These are phyloP conservation scores for Achlya flavicornis DNA, from an alignment of 2,888 invertebrate species.

Conservation along the genomic window DNA sequence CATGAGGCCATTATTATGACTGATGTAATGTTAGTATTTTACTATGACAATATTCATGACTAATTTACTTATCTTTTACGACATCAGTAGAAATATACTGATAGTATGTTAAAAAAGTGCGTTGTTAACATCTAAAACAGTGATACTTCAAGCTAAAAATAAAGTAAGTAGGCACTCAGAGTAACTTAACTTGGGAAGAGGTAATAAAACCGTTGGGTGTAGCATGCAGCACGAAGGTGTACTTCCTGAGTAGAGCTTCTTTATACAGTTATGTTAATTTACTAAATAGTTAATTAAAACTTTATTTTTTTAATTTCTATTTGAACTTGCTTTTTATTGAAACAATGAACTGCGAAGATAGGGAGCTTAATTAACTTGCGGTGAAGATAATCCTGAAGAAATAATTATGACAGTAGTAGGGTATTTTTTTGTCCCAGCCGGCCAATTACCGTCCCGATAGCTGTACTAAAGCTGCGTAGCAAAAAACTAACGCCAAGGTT, in stretches of 20 bases:
- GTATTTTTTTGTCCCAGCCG: no score
- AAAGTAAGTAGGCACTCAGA: conserved; percentile 4
- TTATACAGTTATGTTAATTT: conserved; percentile 7
- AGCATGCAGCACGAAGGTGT: conserved; percentile 6
- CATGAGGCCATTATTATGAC: no score
- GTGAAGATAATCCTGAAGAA: no score
- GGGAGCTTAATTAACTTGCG: no score
- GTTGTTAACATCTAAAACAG: neutral
- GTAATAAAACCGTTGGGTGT: conserved; percentile 9
- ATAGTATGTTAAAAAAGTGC: no score
- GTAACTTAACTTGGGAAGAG: conserved; percentile 7
- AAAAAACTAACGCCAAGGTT: no score
- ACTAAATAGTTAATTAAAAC: conserved; percentile 4
- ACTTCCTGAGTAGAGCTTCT: conserved; percentile 8
- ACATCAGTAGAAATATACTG: neutral
- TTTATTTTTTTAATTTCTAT: neutral
- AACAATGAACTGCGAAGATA: no score
- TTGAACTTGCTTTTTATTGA: neutral
- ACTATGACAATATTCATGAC: no score
- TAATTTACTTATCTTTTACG: neutral
- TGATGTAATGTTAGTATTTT: no score
- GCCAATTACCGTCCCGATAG: no score
- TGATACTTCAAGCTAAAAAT: neutral
- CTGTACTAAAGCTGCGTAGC: no score
- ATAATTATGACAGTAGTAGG: no score